phyloP scores from a whole-genome alignment of 2,113 vertebrate species.

The Halcyon malimbica region DNA sequence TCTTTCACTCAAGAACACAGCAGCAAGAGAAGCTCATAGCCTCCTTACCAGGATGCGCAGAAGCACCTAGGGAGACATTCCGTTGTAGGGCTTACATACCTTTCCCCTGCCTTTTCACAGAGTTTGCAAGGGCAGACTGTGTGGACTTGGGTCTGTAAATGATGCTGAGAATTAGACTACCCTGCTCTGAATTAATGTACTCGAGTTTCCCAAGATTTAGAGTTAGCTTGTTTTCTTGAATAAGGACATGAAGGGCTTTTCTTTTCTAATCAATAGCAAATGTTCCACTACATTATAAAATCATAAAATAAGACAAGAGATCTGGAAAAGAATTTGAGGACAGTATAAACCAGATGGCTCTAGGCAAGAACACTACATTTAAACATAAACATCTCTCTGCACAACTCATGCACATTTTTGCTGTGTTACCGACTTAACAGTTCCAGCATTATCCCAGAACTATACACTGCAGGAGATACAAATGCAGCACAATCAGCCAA shows the following conservation, averaged over 20 bases:
- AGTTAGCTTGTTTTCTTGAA: constrained; percentile 14
- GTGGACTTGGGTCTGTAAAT: not conserved
- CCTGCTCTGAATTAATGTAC: not conserved
- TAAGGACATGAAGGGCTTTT: not conserved
- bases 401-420: not conserved
- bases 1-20: fast-evolving
- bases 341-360: constrained; percentile 24
- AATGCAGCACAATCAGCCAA: not conserved
- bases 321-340: constrained; percentile 1
- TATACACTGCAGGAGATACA: not conserved
- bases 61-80: not conserved
- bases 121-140: not conserved
- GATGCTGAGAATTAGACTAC: not conserved
- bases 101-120: not conserved
- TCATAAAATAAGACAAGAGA: not conserved
- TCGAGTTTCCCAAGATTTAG: not conserved
- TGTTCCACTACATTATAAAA: constrained; percentile 2
- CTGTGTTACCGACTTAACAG: not conserved
- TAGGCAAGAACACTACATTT: not conserved
- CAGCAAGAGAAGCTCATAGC: not conserved
- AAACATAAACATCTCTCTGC: constrained; percentile 12
- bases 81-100: not conserved
- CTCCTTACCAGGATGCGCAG: not conserved
- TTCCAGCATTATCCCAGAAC: not conserved
- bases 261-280: constrained; percentile 34